Evolutionary conservation across 2,113 vertebrate genomes (phyloP).

Genomic region (Microcebus ravelobensis): DNA sequence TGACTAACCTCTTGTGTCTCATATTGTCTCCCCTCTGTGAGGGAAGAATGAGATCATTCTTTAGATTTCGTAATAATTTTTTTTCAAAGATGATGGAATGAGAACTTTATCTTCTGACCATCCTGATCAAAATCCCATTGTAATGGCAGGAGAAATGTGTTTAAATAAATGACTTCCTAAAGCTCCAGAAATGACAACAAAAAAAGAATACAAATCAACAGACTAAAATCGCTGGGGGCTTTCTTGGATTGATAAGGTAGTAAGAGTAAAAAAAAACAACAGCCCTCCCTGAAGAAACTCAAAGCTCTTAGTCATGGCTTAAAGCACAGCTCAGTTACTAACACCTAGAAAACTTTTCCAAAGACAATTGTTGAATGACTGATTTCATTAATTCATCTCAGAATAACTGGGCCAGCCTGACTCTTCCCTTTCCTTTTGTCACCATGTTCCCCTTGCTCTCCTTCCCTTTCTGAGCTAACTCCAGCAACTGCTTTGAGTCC

Average conservation of each 20-base stretch:
- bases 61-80: background rate
- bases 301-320: background rate
- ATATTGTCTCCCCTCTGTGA: too few species aligned
- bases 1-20: too few species aligned
- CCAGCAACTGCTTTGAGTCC: background rate
- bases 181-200: background rate
- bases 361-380: background rate
- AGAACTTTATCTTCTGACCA: background rate
- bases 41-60: background rate
- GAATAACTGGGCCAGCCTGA: background rate
- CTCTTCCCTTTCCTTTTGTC: background rate
- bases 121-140: background rate
- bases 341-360: background rate
- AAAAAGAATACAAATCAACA: background rate
- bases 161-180: background rate
- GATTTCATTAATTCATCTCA: background rate
- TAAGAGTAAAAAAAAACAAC: background rate
- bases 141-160: background rate
- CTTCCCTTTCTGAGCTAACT: background rate
- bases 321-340: background rate
- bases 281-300: background rate
- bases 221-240: background rate
- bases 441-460: background rate
- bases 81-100: background rate
- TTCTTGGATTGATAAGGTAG: background rate